Evolutionary conservation across 2,888 invertebrate genomes (phyloP), one percentile per base, ranked within the genome.

Genomic region (Mimumesa dahlbomi): DNA sequence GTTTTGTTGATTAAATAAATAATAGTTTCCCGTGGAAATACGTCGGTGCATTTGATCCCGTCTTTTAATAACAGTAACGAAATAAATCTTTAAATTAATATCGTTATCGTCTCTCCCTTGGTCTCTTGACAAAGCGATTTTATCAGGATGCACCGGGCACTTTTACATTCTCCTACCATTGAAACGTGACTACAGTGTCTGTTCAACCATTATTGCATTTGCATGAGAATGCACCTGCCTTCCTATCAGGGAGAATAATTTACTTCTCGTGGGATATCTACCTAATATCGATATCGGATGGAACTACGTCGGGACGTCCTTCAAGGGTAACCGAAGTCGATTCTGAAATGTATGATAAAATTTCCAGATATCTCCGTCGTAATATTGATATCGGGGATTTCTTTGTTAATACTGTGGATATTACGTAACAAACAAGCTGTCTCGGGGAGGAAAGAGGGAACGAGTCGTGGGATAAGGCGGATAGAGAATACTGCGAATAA

Each of bases 121-220:
- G 4, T 16, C 9, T 5, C 40, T 9, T 16, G 40, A 16, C 16
- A 16, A 40, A 40, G 16, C 18, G 40, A 40, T 40, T 16, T 40
- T 3, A 9, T 40, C 40, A 16, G 40, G 2, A 5, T 0, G 40
- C 16, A 4, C 9, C 2, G 16, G 21, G 42, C 48, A 63, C 49
- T 42, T 63, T 63, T 48, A 42, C 49, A 57, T 66, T 21, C 48
- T 29, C 40, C 40, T 31, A 21, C 18, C 49, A 25, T 46, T 50
- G 46, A 29, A 46, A 53, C 52, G 40, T 18, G 40, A 40, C 16
- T 40, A 22, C 19, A 9, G 42, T 42, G 36, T 57, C 57, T 64
- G 63, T 57, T 64, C 53, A 40, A 42, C 38, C 57, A 64, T 68
- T 68, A 68, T 64, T 64, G 48, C 64, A 68, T 68, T 68, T 68